Base-by-base conservation (phyloP, 2,797 vertebrate genomes). In the Scolopax rusticola region DNA sequence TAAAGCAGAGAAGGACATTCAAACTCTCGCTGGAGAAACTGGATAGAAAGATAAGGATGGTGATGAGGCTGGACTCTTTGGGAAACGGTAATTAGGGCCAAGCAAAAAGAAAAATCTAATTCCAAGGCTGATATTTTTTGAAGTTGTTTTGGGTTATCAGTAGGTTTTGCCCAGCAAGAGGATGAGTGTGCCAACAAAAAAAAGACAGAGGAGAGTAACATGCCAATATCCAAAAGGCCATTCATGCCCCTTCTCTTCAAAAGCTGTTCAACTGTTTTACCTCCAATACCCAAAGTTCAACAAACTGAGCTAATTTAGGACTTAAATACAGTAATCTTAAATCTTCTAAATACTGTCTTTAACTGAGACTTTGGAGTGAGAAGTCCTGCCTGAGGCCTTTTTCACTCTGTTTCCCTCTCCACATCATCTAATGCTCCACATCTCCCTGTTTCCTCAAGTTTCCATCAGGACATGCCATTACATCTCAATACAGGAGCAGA, bases 121-220 rank as follows among this genome's bases (percentile, higher is more conserved):
- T 16, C 43, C 25, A 33, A 45, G 7, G 8, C 23, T 17, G 43
- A 25, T 16, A 59, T 63, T 43, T 87, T 43, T 19, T 28, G 0
- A 70, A 71, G 15, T 23, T 48, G 13, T 40, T 84, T 19, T 40
- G n/a, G 8, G 8, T 53, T 63, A 51, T 30, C 36, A 54, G 18
- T 21, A 60, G 40, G 9, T 32, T 78, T 83, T 75, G 18, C 30
- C 50, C 48, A 74, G 50, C 57, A 50, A 74, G 59, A 53, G 13
- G 18, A 81, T 6, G 1, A 4, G 2, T 19, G 11, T 3, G 9
- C 56, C 43, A 53, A 47, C 12, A 81, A 88, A 81, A 23, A 23
- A 13, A 33, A 12, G 2, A 2, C 4, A 57, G 33, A 43, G 27
- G 3, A 84, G n/a, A 50, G 33, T 3, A 64, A 53, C 0, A 2